Evolutionary conservation across 2,113 vertebrate species (phyloP).

Genomic region (Harpagus bidentatus): DNA sequence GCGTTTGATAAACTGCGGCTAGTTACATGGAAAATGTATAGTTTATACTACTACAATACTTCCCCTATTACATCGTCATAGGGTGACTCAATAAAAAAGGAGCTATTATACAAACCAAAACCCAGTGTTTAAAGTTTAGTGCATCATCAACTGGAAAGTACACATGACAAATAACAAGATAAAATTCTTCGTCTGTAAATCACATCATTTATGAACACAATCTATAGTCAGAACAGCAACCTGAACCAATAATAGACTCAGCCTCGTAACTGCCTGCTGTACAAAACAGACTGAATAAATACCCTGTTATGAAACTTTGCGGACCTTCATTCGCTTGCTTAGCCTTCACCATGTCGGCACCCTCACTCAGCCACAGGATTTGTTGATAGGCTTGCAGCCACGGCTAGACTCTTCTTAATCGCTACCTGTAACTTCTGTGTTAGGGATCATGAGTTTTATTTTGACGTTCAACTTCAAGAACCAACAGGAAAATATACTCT

Average conservation of each 20-base stretch:
- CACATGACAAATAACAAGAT: neutral
- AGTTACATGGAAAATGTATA: neutral
- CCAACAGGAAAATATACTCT: neutral
- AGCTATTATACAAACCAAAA: neutral
- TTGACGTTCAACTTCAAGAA: neutral
- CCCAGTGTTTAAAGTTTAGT: neutral
- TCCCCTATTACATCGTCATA: neutral
- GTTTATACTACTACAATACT: neutral
- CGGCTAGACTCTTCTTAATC: neutral
- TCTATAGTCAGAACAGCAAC: neutral
- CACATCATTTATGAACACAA: neutral
- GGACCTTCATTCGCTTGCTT: neutral
- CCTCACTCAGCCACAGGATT: neutral
- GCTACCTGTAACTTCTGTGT: neutral
- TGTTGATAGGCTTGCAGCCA: neutral
- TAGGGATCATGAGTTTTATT: neutral
- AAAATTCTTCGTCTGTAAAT: constrained; percentile 2
- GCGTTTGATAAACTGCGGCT: neutral
- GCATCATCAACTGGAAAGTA: neutral
- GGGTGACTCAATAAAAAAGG: neutral
- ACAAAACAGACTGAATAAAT: neutral
- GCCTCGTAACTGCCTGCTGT: neutral
- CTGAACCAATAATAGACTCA: neutral
- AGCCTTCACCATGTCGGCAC: neutral
- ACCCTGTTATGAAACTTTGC: neutral